Conservation (phyloP, 2,797 vertebrate genomes). For the Pseudochirops cupreus region DNA sequence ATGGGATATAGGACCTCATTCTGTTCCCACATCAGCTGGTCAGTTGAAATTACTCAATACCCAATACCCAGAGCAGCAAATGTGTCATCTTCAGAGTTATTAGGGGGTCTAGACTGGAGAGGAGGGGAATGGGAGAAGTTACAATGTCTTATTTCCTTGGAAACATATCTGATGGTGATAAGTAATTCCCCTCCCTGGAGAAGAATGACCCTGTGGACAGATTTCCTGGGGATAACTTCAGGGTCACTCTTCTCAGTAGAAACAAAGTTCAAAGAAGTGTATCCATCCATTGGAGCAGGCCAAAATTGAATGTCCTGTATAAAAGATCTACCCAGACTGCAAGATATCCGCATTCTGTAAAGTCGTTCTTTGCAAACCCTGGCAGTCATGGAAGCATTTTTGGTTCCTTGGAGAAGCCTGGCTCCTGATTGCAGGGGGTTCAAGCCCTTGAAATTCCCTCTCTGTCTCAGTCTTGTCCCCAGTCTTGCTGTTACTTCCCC, state of each 20-base stretch:
- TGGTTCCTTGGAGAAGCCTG: background rate
- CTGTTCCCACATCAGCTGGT: background rate
- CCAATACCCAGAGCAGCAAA: background rate
- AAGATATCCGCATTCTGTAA: background rate
- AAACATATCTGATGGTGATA: background rate
- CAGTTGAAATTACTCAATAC: background rate
- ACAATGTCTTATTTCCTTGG: background rate
- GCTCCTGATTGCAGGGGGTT: background rate
- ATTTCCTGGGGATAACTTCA: background rate
- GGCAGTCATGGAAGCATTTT: background rate
- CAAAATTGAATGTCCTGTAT: background rate
- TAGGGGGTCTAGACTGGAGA: background rate
- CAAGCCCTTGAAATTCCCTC: background rate
- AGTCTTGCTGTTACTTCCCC: background rate
- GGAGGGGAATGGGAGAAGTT: background rate
- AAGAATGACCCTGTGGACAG: background rate
- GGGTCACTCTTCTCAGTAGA: background rate
- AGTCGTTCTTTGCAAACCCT: background rate
- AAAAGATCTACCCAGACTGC: background rate
- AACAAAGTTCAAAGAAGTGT: background rate
- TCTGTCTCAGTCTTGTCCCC: background rate
- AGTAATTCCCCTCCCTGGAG: background rate
- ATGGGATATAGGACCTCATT: background rate
- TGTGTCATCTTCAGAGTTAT: background rate
- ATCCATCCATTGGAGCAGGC: background rate